Evolutionary conservation across 2,888 invertebrate genomes (phyloP).

Genomic region (Plagodis pulveraria): DNA sequence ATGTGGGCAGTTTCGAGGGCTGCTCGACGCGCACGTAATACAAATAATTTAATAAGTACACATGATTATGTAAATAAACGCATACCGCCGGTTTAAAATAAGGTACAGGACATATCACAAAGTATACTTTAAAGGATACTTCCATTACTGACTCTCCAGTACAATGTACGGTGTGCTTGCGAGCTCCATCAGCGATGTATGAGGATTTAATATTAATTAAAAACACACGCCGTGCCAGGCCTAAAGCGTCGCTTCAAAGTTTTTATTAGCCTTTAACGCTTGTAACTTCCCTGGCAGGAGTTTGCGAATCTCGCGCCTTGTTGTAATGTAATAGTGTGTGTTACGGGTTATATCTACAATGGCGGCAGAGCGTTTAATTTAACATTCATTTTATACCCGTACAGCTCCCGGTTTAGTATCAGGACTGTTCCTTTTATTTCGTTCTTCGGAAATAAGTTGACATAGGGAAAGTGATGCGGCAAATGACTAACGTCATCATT

Average conservation of each 20-base stretch:
- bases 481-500: too few species aligned
- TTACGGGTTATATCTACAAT: neutral
- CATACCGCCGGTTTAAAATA: too few species aligned
- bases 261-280: conserved; percentile 27
- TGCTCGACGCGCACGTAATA: too few species aligned
- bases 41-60: too few species aligned
- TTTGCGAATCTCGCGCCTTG: conserved; percentile 1
- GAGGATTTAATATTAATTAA: conserved; percentile 36
- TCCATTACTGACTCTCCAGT: conserved; percentile 9
- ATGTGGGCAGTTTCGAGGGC: too few species aligned
- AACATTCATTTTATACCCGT: too few species aligned
- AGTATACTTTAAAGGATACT: neutral
- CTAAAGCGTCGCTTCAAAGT: conserved; percentile 20
- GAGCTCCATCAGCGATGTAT: conserved; percentile 32
- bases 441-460: too few species aligned
- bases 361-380: neutral
- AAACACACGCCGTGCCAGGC: conserved; percentile 28
- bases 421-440: too few species aligned
- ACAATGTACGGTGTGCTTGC: neutral
- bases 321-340: conserved; percentile 3
- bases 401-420: too few species aligned
- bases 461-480: too few species aligned
- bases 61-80: too few species aligned
- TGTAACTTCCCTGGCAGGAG: conserved; percentile 17
- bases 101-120: neutral